Evolutionary conservation across 2,888 invertebrate species (phyloP).

Genomic region (Metacarcinus magister): DNA sequence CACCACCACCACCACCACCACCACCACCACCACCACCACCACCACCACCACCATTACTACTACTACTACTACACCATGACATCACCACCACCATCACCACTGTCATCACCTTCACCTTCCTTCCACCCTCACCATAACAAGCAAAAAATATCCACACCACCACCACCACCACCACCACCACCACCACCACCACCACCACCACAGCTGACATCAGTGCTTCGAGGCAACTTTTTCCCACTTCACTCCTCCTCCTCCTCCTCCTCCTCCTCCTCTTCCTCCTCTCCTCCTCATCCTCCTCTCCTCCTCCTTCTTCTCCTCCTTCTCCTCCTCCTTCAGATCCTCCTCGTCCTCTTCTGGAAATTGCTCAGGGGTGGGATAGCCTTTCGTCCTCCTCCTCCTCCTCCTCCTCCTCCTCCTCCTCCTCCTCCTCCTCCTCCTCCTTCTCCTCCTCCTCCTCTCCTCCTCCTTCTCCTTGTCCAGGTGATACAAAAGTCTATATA

Average conservation of each 20-base stretch:
- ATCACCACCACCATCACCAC: neutral
- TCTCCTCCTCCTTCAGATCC: neutral
- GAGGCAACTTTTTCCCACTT: neutral
- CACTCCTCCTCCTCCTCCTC: neutral
- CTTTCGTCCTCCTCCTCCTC: neutral
- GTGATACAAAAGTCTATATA: neutral
- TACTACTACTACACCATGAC: neutral
- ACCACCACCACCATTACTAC: neutral
- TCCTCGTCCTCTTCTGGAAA: conserved; percentile 3
- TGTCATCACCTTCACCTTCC: neutral
- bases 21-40: neutral
- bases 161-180: neutral
- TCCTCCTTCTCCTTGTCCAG: neutral
- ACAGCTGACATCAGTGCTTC: neutral
- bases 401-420: conserved; percentile 5
- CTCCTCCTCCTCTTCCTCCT: neutral
- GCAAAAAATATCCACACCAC: neutral
- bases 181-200: neutral
- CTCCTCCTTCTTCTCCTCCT: neutral
- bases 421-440: conserved; percentile 37
- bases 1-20: conserved; percentile 33
- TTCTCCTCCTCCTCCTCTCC: conserved; percentile 1
- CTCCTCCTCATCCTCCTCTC: neutral
- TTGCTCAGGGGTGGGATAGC: neutral
- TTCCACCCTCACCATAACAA: neutral